These are phyloP conservation scores for Typhlichthys eigenmanni DNA, from an alignment of 2,797 vertebrate species.

Conservation along the genomic window DNA sequence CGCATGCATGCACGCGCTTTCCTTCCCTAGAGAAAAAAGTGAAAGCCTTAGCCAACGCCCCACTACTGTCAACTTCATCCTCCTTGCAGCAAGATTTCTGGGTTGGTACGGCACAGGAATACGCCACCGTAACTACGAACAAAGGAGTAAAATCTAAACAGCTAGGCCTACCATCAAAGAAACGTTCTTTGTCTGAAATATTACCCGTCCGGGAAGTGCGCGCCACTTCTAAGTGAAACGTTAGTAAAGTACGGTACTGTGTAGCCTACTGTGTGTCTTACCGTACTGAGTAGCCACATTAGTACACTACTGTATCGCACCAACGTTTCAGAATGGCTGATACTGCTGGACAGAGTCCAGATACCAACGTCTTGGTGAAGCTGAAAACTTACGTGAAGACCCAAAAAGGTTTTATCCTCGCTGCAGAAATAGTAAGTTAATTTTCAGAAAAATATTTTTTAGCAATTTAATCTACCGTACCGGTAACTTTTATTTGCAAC, in stretches of 20 bases:
- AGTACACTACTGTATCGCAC: not conserved
- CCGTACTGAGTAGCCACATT: too few relatives aligned
- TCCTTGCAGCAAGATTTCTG: not conserved
- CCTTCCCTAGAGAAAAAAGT: conserved; percentile 17
- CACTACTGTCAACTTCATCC: conserved; percentile 5
- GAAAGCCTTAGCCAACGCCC: conserved; percentile 54
- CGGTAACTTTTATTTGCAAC: fast-evolving
- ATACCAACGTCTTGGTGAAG: conserved; percentile 48
- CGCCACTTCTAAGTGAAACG: too few relatives aligned
- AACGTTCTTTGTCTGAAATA: too few relatives aligned
- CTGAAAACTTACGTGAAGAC: conserved; percentile 70
- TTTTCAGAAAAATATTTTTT: too few relatives aligned
- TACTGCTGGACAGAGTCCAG: conserved; percentile 18
- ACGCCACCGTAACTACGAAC: not conserved
- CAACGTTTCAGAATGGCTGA: conserved; percentile 67
- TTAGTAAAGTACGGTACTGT: too few relatives aligned
- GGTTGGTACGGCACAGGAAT: not conserved
- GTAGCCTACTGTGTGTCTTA: too few relatives aligned
- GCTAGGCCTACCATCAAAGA: too few relatives aligned
- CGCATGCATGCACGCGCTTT: not conserved
- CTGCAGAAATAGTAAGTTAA: conserved; percentile 76
- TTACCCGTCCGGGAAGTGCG: too few relatives aligned
- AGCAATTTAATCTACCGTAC: not conserved
- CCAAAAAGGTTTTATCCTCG: conserved; percentile 70
- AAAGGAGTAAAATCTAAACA: not conserved